phyloP scores from a whole-genome alignment of 1,140 invertebrate species.

The Saccostrea echinata region DNA sequence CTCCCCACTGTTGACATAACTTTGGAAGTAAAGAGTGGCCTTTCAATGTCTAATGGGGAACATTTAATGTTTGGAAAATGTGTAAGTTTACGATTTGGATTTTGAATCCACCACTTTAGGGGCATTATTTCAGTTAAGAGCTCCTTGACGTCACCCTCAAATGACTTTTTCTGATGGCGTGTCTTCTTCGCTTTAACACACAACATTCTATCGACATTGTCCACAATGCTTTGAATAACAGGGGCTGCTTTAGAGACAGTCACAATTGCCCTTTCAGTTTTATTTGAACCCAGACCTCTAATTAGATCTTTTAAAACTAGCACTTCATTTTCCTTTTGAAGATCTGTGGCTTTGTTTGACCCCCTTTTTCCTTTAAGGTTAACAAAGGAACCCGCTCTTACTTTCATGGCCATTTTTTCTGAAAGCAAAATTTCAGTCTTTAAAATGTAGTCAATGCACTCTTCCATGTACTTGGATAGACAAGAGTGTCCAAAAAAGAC shows the following conservation, averaged over 20 bases:
- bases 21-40: too few species aligned
- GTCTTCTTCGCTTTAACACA: background rate
- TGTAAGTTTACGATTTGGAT: background rate
- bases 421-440: slow-evolving; percentile 52
- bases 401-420: slow-evolving; percentile 40
- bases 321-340: slow-evolving; percentile 61
- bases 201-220: slow-evolving; percentile 46
- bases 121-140: background rate
- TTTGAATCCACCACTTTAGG: background rate
- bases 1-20: too few species aligned
- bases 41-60: slow-evolving; percentile 14
- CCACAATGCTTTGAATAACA: slow-evolving; percentile 40
- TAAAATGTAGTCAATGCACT: slow-evolving; percentile 56
- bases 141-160: slow-evolving; percentile 39
- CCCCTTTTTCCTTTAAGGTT: slow-evolving; percentile 45
- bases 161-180: slow-evolving; percentile 14
- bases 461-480: slow-evolving; percentile 44
- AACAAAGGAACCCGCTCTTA: slow-evolving; percentile 51
- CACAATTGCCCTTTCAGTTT: slow-evolving; percentile 57
- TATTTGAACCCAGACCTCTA: slow-evolving; percentile 50
- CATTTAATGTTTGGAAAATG: background rate
- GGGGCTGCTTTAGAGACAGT: slow-evolving; percentile 55
- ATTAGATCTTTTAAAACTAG: slow-evolving; percentile 50
- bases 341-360: slow-evolving; percentile 56
- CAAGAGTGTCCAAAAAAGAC: slow-evolving; percentile 46